phyloP scores from a whole-genome alignment of 2,888 invertebrate genomes.

The Antitype chi region DNA sequence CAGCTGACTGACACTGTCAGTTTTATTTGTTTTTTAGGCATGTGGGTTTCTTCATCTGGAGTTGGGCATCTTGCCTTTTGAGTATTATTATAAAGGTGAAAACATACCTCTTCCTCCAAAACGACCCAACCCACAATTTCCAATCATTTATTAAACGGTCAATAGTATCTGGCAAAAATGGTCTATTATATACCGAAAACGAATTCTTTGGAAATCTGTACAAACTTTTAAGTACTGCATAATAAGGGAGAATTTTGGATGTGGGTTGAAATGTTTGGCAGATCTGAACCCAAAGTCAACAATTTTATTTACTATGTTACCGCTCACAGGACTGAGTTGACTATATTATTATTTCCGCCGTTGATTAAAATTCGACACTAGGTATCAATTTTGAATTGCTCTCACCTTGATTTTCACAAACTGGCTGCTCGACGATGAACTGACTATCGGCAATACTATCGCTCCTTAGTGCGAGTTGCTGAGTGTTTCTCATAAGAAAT shows the following conservation, averaged over 20 bases:
- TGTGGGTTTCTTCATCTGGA: no score
- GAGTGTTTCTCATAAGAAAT: background rate
- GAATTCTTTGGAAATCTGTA: background rate
- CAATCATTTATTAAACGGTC: background rate
- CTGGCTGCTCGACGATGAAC: background rate
- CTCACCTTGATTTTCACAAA: constrained; percentile 25
- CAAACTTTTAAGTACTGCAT: background rate
- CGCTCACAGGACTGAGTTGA: background rate
- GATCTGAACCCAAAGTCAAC: background rate
- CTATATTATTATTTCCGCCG: background rate
- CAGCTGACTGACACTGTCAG: constrained; percentile 59
- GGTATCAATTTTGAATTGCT: background rate
- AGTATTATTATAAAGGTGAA: background rate
- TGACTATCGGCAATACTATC: background rate
- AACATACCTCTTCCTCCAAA: background rate
- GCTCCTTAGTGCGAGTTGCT: background rate
- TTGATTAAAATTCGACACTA: background rate
- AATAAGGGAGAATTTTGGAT: background rate
- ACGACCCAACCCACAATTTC: background rate
- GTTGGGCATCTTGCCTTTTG: constrained; percentile 8
- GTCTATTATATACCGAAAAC: no score
- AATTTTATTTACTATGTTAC: background rate
- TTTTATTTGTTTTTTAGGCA: background rate
- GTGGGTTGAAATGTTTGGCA: background rate
- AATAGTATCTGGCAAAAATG: background rate